phyloP scores from a whole-genome alignment of 2,888 invertebrate species.

The Leucophora obtusa region DNA sequence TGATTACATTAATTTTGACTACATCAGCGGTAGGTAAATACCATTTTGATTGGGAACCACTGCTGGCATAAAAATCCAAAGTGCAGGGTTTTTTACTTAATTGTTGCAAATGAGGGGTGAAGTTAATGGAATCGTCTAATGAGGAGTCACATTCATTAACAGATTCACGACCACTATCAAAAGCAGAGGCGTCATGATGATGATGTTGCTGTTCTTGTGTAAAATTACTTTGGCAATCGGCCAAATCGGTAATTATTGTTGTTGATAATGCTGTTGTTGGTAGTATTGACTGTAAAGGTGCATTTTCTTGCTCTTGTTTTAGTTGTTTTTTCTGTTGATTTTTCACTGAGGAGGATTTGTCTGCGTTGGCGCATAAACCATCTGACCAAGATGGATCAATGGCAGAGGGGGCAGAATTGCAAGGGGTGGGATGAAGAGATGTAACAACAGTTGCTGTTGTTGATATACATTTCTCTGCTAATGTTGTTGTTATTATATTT shows the following conservation, averaged over 20 bases:
- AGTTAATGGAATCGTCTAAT: constrained; percentile 56
- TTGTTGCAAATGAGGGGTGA: constrained; percentile 41
- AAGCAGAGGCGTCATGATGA: constrained; percentile 64
- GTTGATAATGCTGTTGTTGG: constrained; percentile 9
- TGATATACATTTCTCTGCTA: constrained; percentile 50
- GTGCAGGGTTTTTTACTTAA: constrained; percentile 64
- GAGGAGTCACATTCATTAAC: constrained; percentile 72
- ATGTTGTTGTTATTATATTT: constrained; percentile 20
- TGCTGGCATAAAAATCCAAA: constrained; percentile 67
- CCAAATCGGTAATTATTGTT: constrained; percentile 34
- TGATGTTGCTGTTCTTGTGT: constrained; percentile 43
- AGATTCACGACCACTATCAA: constrained; percentile 74
- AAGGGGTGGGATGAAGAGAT: constrained; percentile 9
- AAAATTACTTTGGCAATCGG: constrained; percentile 50
- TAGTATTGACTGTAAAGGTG: constrained; percentile 17
- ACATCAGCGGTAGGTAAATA: constrained; percentile 69
- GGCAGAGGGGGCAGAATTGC: constrained; percentile 24
- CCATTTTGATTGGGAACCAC: constrained; percentile 72
- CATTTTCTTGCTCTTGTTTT: constrained; percentile 26
- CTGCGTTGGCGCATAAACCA: constrained; percentile 64
- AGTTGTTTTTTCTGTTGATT: constrained; percentile 31
- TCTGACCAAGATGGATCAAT: constrained; percentile 49
- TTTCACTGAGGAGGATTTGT: constrained; percentile 35
- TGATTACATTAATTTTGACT: constrained; percentile 50
- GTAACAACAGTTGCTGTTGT: constrained; percentile 40